Conservation (phyloP, 2,888 invertebrate species). For the Yponomeuta malinellus region DNA sequence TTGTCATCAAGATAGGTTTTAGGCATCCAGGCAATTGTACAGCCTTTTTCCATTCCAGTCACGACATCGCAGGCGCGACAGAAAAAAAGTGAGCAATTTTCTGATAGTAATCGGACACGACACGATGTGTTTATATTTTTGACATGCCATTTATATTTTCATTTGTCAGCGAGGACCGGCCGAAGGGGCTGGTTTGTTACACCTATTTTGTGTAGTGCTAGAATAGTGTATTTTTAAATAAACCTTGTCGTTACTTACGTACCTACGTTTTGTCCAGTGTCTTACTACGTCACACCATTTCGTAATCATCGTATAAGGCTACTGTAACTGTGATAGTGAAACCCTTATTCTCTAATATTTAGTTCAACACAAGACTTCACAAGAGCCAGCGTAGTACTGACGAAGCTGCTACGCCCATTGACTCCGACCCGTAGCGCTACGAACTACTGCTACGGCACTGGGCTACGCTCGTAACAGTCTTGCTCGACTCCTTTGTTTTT, state of each 20-base stretch:
- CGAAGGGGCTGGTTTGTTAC: not conserved
- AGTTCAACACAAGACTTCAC: too few species aligned
- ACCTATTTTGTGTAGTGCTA: not conserved
- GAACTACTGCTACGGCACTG: not conserved
- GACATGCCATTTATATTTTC: conserved; percentile 68
- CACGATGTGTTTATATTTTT: conserved; percentile 51
- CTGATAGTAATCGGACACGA: conserved; percentile 67
- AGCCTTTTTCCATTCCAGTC: conserved; percentile 38
- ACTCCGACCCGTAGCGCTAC: not conserved
- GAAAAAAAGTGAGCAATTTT: conserved; percentile 66
- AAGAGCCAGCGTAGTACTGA: too few species aligned
- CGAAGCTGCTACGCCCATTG: not conserved
- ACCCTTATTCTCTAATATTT: too few species aligned
- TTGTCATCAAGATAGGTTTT: conserved; percentile 1
- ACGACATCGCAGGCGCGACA: conserved; percentile 29
- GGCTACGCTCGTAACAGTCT: not conserved
- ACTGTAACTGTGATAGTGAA: too few species aligned
- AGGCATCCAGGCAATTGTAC: conserved; percentile 1
- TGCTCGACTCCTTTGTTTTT: not conserved
- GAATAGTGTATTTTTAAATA: too few species aligned
- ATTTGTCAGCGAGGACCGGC: conserved; percentile 48
- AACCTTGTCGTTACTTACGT: too few species aligned
- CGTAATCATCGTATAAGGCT: too few species aligned
- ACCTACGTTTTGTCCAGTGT: too few species aligned
- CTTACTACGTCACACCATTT: too few species aligned